Base-by-base conservation (phyloP, 2,797 vertebrate species). In the Dryobates pubescens region DNA sequence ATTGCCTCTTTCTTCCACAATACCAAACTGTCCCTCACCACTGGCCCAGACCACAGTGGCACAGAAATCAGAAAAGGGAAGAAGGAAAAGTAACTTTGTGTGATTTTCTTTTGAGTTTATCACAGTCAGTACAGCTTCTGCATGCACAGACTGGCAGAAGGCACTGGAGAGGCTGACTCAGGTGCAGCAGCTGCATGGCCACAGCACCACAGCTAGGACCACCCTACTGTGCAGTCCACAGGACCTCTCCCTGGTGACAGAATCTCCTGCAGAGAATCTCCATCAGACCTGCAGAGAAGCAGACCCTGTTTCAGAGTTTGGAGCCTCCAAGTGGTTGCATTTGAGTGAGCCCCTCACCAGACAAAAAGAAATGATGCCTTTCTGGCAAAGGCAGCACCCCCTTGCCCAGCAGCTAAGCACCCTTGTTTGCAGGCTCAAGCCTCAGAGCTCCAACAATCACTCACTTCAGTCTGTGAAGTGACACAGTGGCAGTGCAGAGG, bases 311-410 rank as follows among this genome's bases (percentile, higher is more conserved):
- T 54, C 76, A 82, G 92, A 79, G 76, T 82, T 15, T 70, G 88
- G 86, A 81, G 92, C 88, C 90, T 90, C 83, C 86, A 85, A 45
- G 86, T 32, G 91, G 74, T 36, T 59, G 45, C 12, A 83, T 49
- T 30, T 30, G 56, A 68, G 74, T 62, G 8, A 89, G 65, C 32
- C 73, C 73, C 59, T 47, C 9, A 19, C 36, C 11, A 49, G 45
- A 74, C 32, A 83, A 49, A 71, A 89, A 47, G 47, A 23, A 51
- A 79, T 1, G 2, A 11, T 36, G 45, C 56, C 45, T 75, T 67
- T 64, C 26, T 8, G 16, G 43, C 12, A 73, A 77, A 68, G 8
- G 53, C 74, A 72, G 57, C 30, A 34, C 12, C 47, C 34, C 56
- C 29, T 54, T 30, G 9, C 29, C 27, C 47, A 67, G 72, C 63